Evolutionary conservation across 2,113 vertebrate species (phyloP), one percentile per base, ranked within the genome.

Genomic region (Corythornis madagascariensis): DNA sequence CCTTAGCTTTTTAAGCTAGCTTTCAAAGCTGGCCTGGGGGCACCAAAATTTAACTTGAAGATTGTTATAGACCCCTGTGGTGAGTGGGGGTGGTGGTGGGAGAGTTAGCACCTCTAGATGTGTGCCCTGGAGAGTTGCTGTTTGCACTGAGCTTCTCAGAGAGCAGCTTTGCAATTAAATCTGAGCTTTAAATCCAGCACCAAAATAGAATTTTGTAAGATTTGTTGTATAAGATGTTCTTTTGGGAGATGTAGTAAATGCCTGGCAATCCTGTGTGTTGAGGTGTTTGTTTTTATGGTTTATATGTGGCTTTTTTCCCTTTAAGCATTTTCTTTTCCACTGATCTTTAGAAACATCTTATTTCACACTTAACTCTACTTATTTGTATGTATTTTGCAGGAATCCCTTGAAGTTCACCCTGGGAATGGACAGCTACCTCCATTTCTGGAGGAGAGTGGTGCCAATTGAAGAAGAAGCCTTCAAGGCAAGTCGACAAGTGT

Each of bases 361-460:
- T 78, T 66, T 63, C 45, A 3, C 33, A 1, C 16, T 50, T 79
- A 72, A 65, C 26, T 19, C 28, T 33, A 10, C 21, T 48, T n/a
- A 73, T 45, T 47, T 20, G 19, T 73, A 57, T 64, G 75, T 91
- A 2, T 71, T 92, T 95, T 71, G 61, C 96, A 97, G 97, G 81
- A 20, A 25, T 66, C 75, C 76, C 76, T 65, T 24, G 73, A 83
- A 95, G 83, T 61, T 84, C 9, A 1, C 71, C 9, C 92, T 28
- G 96, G 98, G 96, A 94, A 98, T 98, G 98, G 98, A 92, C 89
- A 63, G 92, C 93, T 59, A 64, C 64, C 83, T 64, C 84, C 8
- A 1, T 25, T 16, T 86, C 69, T 95, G 97, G 95, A 96, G 95
- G 96, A 97, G 95, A 97, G 97, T 92, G 84, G 97, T 94, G 89